Evolutionary conservation across 1,140 invertebrate species (phyloP).

Genomic region (Drosophila tristis): DNA sequence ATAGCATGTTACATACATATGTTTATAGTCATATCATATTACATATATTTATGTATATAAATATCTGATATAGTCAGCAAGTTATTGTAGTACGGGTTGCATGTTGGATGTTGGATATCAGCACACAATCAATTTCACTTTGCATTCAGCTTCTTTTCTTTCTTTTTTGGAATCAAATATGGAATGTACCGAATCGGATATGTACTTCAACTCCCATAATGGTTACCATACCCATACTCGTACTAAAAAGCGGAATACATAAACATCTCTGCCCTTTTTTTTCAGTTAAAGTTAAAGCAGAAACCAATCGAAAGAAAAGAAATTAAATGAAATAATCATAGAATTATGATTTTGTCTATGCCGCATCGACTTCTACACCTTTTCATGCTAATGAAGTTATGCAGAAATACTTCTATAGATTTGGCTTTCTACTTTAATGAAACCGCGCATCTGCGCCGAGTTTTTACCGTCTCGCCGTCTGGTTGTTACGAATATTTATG

Average conservation of each 20-base stretch:
- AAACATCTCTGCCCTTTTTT: slow-evolving; percentile 4
- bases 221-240: background rate
- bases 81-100: slow-evolving; percentile 8
- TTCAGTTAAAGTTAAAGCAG: background rate
- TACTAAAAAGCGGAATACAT: background rate
- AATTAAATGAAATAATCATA: slow-evolving; percentile 17
- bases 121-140: slow-evolving; percentile 46
- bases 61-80: slow-evolving; percentile 65
- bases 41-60: slow-evolving; percentile 21
- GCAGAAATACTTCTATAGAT: slow-evolving; percentile 63
- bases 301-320: background rate
- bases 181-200: slow-evolving; percentile 63
- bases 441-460: slow-evolving; percentile 63
- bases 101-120: slow-evolving; percentile 5
- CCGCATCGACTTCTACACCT: background rate
- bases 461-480: slow-evolving; percentile 31
- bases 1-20: slow-evolving; percentile 5
- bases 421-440: slow-evolving; percentile 45
- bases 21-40: slow-evolving; percentile 7
- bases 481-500: background rate
- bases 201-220: slow-evolving; percentile 31
- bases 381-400: slow-evolving; percentile 64
- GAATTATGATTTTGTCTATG: slow-evolving; percentile 9
- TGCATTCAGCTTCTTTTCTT: slow-evolving; percentile 13
- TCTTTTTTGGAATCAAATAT: slow-evolving; percentile 26